These are phyloP conservation scores for Galleria mellonella DNA, from an alignment of 1,140 invertebrate species.

Conservation along the genomic window DNA sequence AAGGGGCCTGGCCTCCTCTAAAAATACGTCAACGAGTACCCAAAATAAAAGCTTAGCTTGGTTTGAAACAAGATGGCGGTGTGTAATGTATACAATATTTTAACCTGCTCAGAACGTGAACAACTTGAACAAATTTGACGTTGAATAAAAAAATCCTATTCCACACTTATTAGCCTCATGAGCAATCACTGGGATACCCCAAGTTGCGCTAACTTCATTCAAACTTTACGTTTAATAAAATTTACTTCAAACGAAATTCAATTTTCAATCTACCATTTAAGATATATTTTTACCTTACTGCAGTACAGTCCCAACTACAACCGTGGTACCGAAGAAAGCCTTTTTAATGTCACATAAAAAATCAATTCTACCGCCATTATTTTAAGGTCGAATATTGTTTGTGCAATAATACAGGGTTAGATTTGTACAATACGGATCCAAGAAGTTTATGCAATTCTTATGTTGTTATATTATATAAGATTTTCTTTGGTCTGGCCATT, in stretches of 20 bases:
- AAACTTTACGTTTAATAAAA: conserved; percentile 28
- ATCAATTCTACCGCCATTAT: not conserved
- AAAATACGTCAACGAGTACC: too few relatives aligned
- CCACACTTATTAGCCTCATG: conserved; percentile 25
- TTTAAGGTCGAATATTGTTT: conserved; percentile 7
- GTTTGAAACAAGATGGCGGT: too few relatives aligned
- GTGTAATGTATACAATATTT: too few relatives aligned
- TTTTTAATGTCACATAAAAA: not conserved
- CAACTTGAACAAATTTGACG: not conserved
- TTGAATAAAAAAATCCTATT: conserved; percentile 18
- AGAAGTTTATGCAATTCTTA: conserved; percentile 68
- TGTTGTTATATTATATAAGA: conserved; percentile 67
- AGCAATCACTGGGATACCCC: conserved; percentile 58
- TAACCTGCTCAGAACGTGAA: too few relatives aligned
- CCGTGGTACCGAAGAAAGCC: conserved; percentile 6
- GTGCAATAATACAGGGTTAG: not conserved
- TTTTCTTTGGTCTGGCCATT: conserved; percentile 45
- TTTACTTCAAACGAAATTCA: conserved; percentile 17
- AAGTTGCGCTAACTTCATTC: conserved; percentile 60
- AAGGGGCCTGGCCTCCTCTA: too few relatives aligned
- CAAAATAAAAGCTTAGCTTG: too few relatives aligned
- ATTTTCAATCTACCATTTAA: conserved; percentile 15
- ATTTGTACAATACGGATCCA: conserved; percentile 43
- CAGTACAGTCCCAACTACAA: not conserved
- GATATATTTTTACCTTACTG: conserved; percentile 7